These are phyloP conservation scores for Xanthostigma xanthostigma DNA, from an alignment of 2,888 invertebrate genomes.

Conservation along the genomic window DNA sequence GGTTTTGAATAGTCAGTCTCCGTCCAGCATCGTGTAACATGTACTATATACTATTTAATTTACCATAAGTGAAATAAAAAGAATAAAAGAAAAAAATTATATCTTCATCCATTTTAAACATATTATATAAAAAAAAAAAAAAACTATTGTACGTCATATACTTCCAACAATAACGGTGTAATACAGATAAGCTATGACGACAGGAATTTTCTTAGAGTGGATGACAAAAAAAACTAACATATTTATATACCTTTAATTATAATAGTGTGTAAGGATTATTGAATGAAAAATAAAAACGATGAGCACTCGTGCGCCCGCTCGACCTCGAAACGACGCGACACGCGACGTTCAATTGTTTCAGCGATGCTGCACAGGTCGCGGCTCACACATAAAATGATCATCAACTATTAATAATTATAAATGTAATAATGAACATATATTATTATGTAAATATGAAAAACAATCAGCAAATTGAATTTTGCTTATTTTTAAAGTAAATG, in stretches of 20 bases:
- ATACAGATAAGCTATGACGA: too few relatives aligned
- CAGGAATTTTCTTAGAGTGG: too few relatives aligned
- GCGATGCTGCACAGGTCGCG: not conserved
- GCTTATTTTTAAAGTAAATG: constrained; percentile 2
- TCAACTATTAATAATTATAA: constrained; percentile 1
- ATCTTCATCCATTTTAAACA: constrained; percentile 2
- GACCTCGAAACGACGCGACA: not conserved
- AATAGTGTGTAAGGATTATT: too few relatives aligned
- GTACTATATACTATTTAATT: constrained; percentile 23
- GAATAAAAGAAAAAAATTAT: constrained; percentile 9
- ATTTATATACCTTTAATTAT: too few relatives aligned
- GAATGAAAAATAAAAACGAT: not conserved
- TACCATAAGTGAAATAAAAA: constrained; percentile 11
- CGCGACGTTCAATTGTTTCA: constrained; percentile 4
- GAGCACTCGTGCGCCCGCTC: not conserved
- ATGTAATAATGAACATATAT: constrained; percentile 3
- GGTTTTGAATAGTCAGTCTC: constrained; percentile 32
- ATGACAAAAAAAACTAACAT: too few relatives aligned
- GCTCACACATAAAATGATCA: not conserved
- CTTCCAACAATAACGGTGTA: too few relatives aligned
- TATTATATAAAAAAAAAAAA: constrained; percentile 7
- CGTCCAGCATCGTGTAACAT: constrained; percentile 27
- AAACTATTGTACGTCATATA: not conserved
- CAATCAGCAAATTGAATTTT: constrained; percentile 3
- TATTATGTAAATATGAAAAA: not conserved